Conservation (phyloP, 1,140 invertebrate species). For the Bathynomus jamesi region DNA sequence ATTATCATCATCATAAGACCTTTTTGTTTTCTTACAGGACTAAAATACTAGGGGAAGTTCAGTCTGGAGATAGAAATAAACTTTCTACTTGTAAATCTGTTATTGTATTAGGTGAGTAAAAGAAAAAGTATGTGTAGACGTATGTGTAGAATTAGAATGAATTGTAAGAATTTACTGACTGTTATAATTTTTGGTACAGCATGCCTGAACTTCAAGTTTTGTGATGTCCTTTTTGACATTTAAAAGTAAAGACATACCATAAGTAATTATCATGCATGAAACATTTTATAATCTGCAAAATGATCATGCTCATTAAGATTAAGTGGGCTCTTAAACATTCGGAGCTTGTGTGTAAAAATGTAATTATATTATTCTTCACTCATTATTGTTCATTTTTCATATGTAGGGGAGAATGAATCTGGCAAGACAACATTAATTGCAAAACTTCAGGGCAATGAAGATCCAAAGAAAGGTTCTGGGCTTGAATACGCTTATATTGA, state of each 20-base stretch:
- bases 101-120: conserved; percentile 67
- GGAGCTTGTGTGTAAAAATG: neutral
- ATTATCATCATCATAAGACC: conserved; percentile 3
- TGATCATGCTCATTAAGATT: no score
- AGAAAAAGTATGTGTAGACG: neutral
- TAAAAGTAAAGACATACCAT: conserved; percentile 2
- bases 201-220: neutral
- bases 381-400: conserved; percentile 4
- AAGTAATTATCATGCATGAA: neutral
- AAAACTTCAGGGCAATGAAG: conserved; percentile 70
- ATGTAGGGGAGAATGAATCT: conserved; percentile 76
- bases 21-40: conserved; percentile 59
- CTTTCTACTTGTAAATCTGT: conserved; percentile 86
- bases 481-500: conserved; percentile 98
- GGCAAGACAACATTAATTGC: conserved; percentile 97
- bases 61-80: conserved; percentile 86
- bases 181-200: neutral
- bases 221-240: conserved; percentile 1
- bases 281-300: neutral
- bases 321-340: neutral
- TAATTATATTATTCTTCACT: neutral
- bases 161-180: neutral
- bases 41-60: conserved; percentile 84
- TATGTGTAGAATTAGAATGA: neutral
- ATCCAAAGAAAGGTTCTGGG: conserved; percentile 94